Evolutionary conservation across 1,140 invertebrate species (phyloP), one percentile per base, ranked within the genome.

Genomic region (Aphaenogaster rudis): DNA sequence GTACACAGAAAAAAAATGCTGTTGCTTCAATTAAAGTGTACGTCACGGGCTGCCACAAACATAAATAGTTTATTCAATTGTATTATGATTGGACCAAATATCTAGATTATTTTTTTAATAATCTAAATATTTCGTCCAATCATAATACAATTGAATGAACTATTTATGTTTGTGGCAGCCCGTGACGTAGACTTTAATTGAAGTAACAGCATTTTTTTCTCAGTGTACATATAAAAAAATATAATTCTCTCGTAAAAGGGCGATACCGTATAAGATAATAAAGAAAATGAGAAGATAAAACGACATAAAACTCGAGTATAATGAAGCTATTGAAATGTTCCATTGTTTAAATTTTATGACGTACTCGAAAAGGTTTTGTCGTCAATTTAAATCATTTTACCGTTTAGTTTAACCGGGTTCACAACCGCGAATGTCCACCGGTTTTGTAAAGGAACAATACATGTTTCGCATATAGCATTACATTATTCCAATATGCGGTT

Each of bases 401-500:
- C 61, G 11, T 48, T 36, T 17, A 45, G 61, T 59, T 77, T 59
- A 42, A 45, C 42, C 2, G 45, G n/a, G 21, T 71, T 42, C 50
- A 15, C 21, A n/a, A 50, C 61, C 52, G 54, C 36, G 52, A 69
- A 80, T 80, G 78, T 52, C 78, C 7, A 21, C 11, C 21, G n/a
- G 8, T 72, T 71, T 59, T 48, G 39, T 42, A 36, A 71, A 71
- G 50, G 11, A 59, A 57, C 15, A 36, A 59, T 42, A 8, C 52
- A 28, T 42, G 21, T 82, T 82, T 82, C 21, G 15, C 52, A 13
- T 33, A 33, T n/a, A 42, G 39, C 17, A 48, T 42, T n/a, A 45
- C 28, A 45, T 81, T 82, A 72, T 59, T 72, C 6, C 21, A 57
- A 57, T 71, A 81, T 54, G 42, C 79, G 52, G 28, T 45, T 21